Evolutionary conservation across 2,888 invertebrate species (phyloP).

Genomic region (Stramonita haemastoma): DNA sequence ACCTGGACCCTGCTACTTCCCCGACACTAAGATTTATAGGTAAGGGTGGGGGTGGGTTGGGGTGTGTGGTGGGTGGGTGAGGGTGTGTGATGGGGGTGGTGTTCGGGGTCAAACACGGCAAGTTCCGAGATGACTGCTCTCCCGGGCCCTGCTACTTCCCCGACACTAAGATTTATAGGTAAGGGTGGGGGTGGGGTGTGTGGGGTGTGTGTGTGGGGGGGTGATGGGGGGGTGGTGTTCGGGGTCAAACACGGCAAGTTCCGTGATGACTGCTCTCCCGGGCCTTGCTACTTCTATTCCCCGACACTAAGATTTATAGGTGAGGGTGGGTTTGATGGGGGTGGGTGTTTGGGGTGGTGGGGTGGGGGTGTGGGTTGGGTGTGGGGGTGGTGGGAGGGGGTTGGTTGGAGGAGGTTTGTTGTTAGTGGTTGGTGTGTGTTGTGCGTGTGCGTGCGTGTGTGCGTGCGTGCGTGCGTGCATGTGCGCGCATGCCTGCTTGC

Average conservation of each 20-base stretch:
- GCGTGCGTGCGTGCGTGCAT: too few species aligned
- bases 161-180: conserved; percentile 55
- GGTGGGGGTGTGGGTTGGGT: too few species aligned
- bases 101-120: conserved; percentile 71
- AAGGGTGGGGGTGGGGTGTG: conserved; percentile 66
- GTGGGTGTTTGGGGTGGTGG: too few species aligned
- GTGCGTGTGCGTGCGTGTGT: too few species aligned
- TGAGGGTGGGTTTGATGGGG: conserved; percentile 52
- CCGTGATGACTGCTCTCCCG: conserved; percentile 72
- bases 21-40: conserved; percentile 58
- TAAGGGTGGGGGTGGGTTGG: conserved; percentile 62
- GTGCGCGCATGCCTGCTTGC: neutral
- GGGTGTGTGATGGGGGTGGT: conserved; percentile 68
- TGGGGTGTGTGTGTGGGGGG: conserved; percentile 63
- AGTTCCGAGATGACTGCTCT: conserved; percentile 70
- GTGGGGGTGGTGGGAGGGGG: too few species aligned
- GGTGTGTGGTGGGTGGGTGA: too few species aligned
- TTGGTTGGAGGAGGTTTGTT: too few species aligned
- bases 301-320: conserved; percentile 58
- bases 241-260: conserved; percentile 71
- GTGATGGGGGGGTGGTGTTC: conserved; percentile 48
- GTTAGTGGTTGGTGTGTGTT: too few species aligned
- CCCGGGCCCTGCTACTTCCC: conserved; percentile 72
- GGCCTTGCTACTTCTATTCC: conserved; percentile 65
- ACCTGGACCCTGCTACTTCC: conserved; percentile 71